Conservation (phyloP, 2,888 invertebrate genomes). For the Caenorhabditis sp. region DNA sequence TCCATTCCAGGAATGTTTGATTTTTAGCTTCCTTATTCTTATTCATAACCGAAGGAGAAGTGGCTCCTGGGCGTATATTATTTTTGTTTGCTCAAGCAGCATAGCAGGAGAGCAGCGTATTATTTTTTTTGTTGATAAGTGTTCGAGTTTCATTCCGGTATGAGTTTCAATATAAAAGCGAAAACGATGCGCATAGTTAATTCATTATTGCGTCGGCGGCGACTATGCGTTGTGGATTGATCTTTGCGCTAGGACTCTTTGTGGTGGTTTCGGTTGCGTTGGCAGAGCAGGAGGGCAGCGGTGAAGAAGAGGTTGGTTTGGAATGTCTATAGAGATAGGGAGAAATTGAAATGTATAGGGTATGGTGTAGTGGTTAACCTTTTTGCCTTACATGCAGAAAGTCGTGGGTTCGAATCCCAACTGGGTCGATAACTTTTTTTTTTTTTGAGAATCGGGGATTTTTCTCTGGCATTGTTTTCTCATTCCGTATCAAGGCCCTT, state of each 20-base stretch:
- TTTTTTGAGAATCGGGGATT: no score
- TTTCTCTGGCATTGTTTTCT: no score
- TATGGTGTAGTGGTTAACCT: no score
- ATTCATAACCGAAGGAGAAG: no score
- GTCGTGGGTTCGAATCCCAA: no score
- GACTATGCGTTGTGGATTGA: background rate
- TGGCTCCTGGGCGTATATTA: no score
- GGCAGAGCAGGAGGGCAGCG: background rate
- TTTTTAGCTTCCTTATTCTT: background rate
- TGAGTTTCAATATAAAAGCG: background rate
- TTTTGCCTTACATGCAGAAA: no score
- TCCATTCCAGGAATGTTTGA: no score
- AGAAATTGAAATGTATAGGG: no score
- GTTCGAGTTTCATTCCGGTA: slow-evolving; percentile 1
- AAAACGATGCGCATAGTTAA: background rate
- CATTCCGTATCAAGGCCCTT: no score
- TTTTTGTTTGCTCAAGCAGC: background rate
- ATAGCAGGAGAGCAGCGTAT: background rate
- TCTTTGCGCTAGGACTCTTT: background rate
- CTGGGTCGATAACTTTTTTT: no score
- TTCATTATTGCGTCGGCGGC: background rate
- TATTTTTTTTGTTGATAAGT: background rate
- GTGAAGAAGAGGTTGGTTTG: background rate
- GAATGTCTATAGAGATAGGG: no score
- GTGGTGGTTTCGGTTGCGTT: background rate